These are phyloP conservation scores for Silurus asotus DNA, from an alignment of 2,113 vertebrate species.

Conservation along the genomic window DNA sequence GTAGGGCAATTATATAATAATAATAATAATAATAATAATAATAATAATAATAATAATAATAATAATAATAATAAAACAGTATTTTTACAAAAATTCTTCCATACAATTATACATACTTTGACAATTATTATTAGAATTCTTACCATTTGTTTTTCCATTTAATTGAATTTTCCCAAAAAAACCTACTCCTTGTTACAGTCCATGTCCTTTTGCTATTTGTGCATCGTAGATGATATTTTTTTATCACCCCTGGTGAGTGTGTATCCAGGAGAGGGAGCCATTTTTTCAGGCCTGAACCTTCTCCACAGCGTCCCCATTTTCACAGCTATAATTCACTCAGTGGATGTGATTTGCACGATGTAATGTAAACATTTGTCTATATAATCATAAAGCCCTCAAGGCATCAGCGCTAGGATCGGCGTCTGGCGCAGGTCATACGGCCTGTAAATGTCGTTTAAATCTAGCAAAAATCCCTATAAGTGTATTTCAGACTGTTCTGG, in stretches of 20 bases:
- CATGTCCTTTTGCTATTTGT: not conserved
- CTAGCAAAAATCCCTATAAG: not conserved
- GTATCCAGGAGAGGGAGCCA: constrained; percentile 41
- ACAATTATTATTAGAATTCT: not conserved
- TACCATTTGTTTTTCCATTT: not conserved
- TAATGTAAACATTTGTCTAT: not conserved
- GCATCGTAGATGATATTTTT: not conserved
- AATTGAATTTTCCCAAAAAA: not conserved
- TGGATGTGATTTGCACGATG: not conserved
- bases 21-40: too few species aligned
- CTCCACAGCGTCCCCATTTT: not conserved
- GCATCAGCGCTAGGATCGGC: not conserved
- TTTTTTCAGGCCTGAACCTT: constrained; percentile 21
- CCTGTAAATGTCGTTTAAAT: too few species aligned
- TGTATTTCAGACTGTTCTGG: not conserved
- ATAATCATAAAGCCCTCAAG: not conserved
- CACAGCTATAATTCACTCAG: not conserved
- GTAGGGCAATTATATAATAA: not conserved
- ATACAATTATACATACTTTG: not conserved
- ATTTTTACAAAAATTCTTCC: too few species aligned
- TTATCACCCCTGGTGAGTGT: not conserved
- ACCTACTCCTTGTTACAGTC: not conserved
- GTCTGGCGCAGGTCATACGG: not conserved
- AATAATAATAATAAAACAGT: too few species aligned
- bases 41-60: too few species aligned